Evolutionary conservation across 2,888 invertebrate genomes (phyloP), one percentile per base, ranked within the genome.

Genomic region (Nesidiocoris tenuis): DNA sequence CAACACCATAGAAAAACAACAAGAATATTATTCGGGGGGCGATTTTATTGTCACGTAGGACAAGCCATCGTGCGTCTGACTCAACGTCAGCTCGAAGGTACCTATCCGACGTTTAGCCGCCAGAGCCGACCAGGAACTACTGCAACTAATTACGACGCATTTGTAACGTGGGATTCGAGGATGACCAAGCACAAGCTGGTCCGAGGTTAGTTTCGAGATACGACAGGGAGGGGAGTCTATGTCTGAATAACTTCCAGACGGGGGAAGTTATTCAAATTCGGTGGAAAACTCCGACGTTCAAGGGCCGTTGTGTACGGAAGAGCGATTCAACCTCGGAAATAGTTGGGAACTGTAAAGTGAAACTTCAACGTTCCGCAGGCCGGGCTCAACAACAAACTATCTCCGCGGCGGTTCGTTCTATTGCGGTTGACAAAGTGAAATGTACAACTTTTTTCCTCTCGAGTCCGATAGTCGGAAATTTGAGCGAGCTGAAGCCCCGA

Each of bases 61-160:
- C n/a, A n/a, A n/a, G n/a, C n/a, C n/a, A n/a, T n/a, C n/a, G n/a
- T n/a, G n/a, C n/a, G n/a, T n/a, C n/a, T n/a, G n/a, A n/a, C n/a
- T n/a, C n/a, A n/a, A n/a, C n/a, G n/a, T n/a, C n/a, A n/a, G n/a
- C n/a, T n/a, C n/a, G n/a, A n/a, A n/a, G n/a, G n/a, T n/a, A n/a
- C n/a, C n/a, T 39, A 7, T 39, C 39, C 39, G 3, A 39, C 39
- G 39, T 39, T 39, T 39, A 39, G 39, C 39, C 12, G 5, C 3
- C 39, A 7, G 12, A 39, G 39, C 39, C n/a, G n/a, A n/a, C n/a
- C n/a, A n/a, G 39, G 12, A 39, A 39, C 39, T 39, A 63, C 21
- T 63, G 23, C 22, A 63, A 63, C 63, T 63, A 63, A 63, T 63
- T 63, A 23, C 63, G 63, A 63, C 63, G 63, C 63, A 23, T 63